Base-by-base conservation (phyloP, 1,140 invertebrate genomes). In the Thaumatotibia leucotreta region DNA sequence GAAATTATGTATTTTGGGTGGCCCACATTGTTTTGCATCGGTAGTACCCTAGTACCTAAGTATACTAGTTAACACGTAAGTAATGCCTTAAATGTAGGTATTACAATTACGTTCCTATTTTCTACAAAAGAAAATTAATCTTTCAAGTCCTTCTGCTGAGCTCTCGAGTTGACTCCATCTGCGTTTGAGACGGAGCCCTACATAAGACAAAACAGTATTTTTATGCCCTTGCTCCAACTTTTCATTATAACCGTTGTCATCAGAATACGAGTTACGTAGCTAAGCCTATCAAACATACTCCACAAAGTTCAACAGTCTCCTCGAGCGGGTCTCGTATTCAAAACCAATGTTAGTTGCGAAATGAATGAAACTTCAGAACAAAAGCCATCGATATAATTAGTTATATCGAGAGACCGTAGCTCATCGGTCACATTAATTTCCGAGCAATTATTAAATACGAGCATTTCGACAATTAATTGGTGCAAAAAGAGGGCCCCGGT, bases 391-490 rank as follows among this genome's bases (percentile, higher is more conserved):
- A 58, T 58, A 58, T 58, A 58, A 58, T 58, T 58, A 58, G 52
- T 58, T 58, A 58, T 58, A 58, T 58, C 45, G 27, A 45, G 52
- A 24, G 27, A 24, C 54, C 35, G 58, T 20, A 50, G 22, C 74
- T 77, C 76, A 83, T 75, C 74, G 74, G 80, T 82, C 79, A 77
- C 80, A 85, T 84, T 87, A 85, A 87, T 87, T 86, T 82, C 79
- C 78, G 79, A 82, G 82, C 84, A 86, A 88, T 86, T 86, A 88
- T 86, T 86, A 88, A 86, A 85, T 83, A 84, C 77, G 80, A 83
- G 78, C 81, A 82, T 85, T 86, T 86, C 81, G 82, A 88, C 82
- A 89, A 88, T 90, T 90, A 90, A 90, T 90, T 86, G 79, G 86
- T 84, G 82, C 83, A 87, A 86, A 90, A 90, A 90, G 81, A 82